Evolutionary conservation across 1,140 invertebrate species (phyloP).

Genomic region (Leptoteleia sp.): DNA sequence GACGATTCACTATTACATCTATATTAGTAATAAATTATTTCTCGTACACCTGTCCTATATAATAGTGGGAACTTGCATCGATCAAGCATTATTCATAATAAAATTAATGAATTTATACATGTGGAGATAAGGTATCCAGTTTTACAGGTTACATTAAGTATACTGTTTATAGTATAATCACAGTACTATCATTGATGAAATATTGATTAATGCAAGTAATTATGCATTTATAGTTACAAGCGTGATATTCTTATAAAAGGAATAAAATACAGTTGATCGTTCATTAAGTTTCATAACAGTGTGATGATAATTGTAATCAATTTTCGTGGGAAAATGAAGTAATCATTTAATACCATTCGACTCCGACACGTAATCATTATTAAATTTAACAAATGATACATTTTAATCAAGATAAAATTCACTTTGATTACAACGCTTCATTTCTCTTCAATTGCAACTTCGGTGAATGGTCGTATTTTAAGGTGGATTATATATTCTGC

Average conservation of each 20-base stretch:
- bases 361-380: slow-evolving; percentile 4
- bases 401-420: slow-evolving; percentile 6
- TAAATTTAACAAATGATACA: slow-evolving; percentile 10
- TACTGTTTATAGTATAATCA: slow-evolving; percentile 17
- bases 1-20: slow-evolving; percentile 10
- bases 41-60: slow-evolving; percentile 29
- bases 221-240: slow-evolving; percentile 34
- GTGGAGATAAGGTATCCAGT: slow-evolving; percentile 40
- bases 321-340: slow-evolving; percentile 27
- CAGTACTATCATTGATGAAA: slow-evolving; percentile 38
- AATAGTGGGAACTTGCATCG: slow-evolving; percentile 22
- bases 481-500: too few relatives aligned
- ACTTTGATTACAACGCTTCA: slow-evolving; percentile 9
- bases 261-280: slow-evolving; percentile 38
- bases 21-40: slow-evolving; percentile 22
- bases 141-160: slow-evolving; percentile 34
- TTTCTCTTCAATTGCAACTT: slow-evolving; percentile 13
- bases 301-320: slow-evolving; percentile 21
- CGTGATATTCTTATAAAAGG: slow-evolving; percentile 19
- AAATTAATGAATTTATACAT: slow-evolving; percentile 46
- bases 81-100: slow-evolving; percentile 36
- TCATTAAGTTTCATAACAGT: slow-evolving; percentile 18
- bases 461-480: too few relatives aligned
- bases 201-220: slow-evolving; percentile 41
- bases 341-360: slow-evolving; percentile 10